phyloP scores from a whole-genome alignment of 64 coral and sea anemone species.

The Cladopsammia gracilis region DNA sequence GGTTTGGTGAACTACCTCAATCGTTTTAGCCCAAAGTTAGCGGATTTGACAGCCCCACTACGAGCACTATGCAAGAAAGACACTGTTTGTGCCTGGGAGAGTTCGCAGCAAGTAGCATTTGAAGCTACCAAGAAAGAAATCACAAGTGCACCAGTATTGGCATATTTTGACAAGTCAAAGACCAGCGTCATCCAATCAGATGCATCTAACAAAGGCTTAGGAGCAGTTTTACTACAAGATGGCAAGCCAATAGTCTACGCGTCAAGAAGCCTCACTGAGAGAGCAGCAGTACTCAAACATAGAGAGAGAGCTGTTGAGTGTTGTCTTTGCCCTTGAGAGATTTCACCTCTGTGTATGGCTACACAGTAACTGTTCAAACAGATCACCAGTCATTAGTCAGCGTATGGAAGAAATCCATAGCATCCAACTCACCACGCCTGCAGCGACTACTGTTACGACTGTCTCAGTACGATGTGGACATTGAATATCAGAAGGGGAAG shows the following conservation, averaged over 20 bases:
- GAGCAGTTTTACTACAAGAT: too few species aligned
- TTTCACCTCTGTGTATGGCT: constrained; percentile 11
- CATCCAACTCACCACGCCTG: constrained; percentile 4
- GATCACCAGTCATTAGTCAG: constrained; percentile 1
- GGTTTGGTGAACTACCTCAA: constrained; percentile 65
- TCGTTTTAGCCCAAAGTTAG: constrained; percentile 56
- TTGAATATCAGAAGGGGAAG: constrained; percentile 36
- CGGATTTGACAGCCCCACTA: constrained; percentile 43
- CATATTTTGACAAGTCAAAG: neutral
- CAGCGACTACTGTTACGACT: constrained; percentile 1
- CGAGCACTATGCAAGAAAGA: constrained; percentile 45
- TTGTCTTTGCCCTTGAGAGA: constrained; percentile 8
- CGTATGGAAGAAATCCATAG: constrained; percentile 12
- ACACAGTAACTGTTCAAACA: neutral
- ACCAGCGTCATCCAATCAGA: neutral
- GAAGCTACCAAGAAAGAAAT: constrained; percentile 1
- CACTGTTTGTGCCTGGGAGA: neutral
- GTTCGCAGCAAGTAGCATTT: neutral
- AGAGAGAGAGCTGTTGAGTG: neutral
- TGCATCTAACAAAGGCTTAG: neutral
- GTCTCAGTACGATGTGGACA: neutral
- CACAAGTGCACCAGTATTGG: neutral
- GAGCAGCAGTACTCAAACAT: neutral
- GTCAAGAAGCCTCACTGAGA: neutral
- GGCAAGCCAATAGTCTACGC: too few species aligned